Conservation (phyloP, 2,888 invertebrate species). For the Agrochola macilenta region DNA sequence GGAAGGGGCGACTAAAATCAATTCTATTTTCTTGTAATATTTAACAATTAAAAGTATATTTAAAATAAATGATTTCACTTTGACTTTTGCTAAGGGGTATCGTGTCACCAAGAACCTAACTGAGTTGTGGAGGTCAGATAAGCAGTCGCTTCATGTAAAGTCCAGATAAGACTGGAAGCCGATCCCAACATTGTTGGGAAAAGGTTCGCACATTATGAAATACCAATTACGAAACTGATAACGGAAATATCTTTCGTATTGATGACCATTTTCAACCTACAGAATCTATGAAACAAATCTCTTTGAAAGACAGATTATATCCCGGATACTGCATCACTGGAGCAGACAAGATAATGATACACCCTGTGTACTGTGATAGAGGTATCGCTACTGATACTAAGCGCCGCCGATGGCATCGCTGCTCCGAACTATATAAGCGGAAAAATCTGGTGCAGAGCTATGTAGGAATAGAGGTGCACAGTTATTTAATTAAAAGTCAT, state of each 20-base stretch:
- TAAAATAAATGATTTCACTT: no score
- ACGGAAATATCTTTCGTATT: not conserved
- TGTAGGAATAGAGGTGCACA: conserved; percentile 2
- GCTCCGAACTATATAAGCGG: conserved; percentile 56
- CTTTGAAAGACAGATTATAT: conserved; percentile 1
- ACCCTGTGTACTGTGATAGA: conserved; percentile 11
- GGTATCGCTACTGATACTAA: conserved; percentile 19
- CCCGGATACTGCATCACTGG: not conserved
- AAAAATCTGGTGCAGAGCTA: conserved; percentile 52
- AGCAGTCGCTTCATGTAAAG: not conserved
- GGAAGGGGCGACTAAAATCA: no score
- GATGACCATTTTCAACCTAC: not conserved
- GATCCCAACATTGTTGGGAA: not conserved
- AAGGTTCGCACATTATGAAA: not conserved
- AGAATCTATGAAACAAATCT: not conserved
- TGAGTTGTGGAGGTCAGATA: no score
- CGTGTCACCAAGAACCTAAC: no score
- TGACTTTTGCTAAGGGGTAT: no score
- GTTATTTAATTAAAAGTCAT: not conserved
- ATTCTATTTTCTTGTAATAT: no score
- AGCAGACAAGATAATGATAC: not conserved
- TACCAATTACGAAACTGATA: not conserved
- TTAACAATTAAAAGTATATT: no score
- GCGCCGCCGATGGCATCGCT: conserved; percentile 24
- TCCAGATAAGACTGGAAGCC: not conserved